Base-by-base conservation (phyloP, 1,140 invertebrate species). In the Dendrolimus kikuchii region DNA sequence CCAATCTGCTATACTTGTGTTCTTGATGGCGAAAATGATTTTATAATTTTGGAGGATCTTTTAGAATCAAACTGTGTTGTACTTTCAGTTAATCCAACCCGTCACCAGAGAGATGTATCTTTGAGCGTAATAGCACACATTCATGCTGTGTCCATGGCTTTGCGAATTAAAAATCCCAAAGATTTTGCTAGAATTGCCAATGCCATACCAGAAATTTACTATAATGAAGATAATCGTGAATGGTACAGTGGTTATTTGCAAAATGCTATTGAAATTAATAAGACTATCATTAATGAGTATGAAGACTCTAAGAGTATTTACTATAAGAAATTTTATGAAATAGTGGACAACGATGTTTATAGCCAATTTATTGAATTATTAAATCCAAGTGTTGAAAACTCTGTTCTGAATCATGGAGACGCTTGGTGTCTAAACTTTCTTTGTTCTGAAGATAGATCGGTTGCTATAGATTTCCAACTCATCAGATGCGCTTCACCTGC, bases 391-490 rank as follows among this genome's bases (percentile, higher is more conserved):
- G 60, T 64, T 38, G 59, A 64, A 7, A 50, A 66, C 48, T 7
- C 57, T 2, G 66, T 69, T 4, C 45, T 74, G 4, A 63, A 57
- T 47, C 71, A 77, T 39, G 74, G 71, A 5, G 71, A 77, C 40
- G 65, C 60, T 4, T 72, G 67, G 74, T 62, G 53, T 43, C 57
- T 64, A 2, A 74, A 77, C 42, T 77, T 74, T 38, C 46, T 72
- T 6, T 55, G 53, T 39, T 64, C 55, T 0, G 57, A 62, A 44
- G 53, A 62, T 9, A 56, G 46, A 38, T 49, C 56, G 5, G 60
- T 74, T 7, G 60, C 59, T 6, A 68, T 74, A 8, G 74, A 74
- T 43, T 77, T 73, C 57, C 74, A 77, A 55, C 5, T 69, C 7
- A 37, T 68, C 8, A 60, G 69, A 54, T 67, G 60, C 52, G 45